Base-by-base conservation (phyloP, 2,888 invertebrate genomes). In the Dolichopus griseipennis region DNA sequence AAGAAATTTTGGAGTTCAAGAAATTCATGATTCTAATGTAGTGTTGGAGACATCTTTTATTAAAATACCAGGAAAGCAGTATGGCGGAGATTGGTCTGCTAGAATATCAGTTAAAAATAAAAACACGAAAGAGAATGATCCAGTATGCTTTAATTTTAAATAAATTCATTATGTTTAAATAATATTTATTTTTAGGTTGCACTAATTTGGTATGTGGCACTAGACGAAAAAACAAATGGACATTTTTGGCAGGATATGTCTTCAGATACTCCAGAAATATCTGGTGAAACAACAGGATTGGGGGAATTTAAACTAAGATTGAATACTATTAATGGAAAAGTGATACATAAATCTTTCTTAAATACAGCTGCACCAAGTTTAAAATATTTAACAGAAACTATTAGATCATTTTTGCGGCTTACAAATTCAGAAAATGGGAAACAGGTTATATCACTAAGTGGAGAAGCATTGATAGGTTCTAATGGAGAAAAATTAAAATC, bases 41-140 rank as follows among this genome's bases (percentile, higher is more conserved):
- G 83, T 85, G 20, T 80, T 97, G 9, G 87, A 85, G 69, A 97
- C 97, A 0, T 91, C 92, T 0, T 97, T 96, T 80, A 87, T 98
- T 0, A 97, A 97, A 83, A 86, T 88, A 66, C 83, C 86, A 0
- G 91, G 90, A 1, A 93, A 93, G 0, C 82, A 85, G 43, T 87
- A 90, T 76, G 96, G 96, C 1, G 96, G 96, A 0, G 95, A 96
- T 75, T 97, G 97, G 97, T 93, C 95, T 0, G 92, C 92, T 0
- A 85, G 93, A 72, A 87, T 98, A 66, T 83, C 85, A 67, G 89
- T 90, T 0, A 83, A 79, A 1, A 80, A 81, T 68, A 77, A 75
- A 12, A 73, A 68, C 2, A 61, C 69, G 1, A 67, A 68, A 12
- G n/a, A 63, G 61, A 75, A 75, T 67, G 75, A 76, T 9, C 73